phyloP scores from a whole-genome alignment of 2,797 vertebrate genomes.

The Enteromius anoplus region DNA sequence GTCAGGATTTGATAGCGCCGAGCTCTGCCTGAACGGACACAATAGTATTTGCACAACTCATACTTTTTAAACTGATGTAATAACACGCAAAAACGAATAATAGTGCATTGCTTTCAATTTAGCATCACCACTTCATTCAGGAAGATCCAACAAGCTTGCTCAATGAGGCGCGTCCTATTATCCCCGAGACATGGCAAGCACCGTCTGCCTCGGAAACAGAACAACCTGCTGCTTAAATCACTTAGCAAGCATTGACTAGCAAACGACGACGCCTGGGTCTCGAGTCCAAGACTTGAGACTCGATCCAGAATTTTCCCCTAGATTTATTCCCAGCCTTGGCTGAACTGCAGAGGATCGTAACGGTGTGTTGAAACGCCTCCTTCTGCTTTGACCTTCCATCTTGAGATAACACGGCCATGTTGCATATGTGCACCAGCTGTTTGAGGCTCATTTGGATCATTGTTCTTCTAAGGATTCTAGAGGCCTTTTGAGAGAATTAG shows the following conservation, averaged over 20 bases:
- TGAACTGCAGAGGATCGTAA: not conserved
- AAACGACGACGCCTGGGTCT: not conserved
- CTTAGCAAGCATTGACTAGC: conserved; percentile 31
- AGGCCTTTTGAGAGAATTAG: not conserved
- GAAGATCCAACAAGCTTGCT: conserved; percentile 76
- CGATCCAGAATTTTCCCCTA: not conserved
- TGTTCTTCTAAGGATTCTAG: not conserved
- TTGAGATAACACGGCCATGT: not conserved
- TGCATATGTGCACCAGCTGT: not conserved
- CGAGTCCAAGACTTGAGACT: not conserved
- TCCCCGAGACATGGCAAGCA: conserved; percentile 64
- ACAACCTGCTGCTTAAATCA: conserved; percentile 47
- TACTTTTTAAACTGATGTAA: conserved; percentile 67
- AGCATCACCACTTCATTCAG: conserved; percentile 73
- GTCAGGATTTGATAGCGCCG: conserved; percentile 61
- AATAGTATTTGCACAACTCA: conserved; percentile 70
- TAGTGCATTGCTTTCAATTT: conserved; percentile 71
- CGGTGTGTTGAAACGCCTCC: not conserved
- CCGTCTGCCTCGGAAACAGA: conserved; percentile 57
- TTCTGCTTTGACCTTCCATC: not conserved
- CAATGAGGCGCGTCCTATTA: conserved; percentile 75
- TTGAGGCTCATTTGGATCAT: not conserved
- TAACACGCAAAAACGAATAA: conserved; percentile 60
- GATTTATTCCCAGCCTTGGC: conserved; percentile 27
- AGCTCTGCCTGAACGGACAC: conserved; percentile 62